phyloP scores from a whole-genome alignment of 1,140 invertebrate species.

The Zophobas morio region DNA sequence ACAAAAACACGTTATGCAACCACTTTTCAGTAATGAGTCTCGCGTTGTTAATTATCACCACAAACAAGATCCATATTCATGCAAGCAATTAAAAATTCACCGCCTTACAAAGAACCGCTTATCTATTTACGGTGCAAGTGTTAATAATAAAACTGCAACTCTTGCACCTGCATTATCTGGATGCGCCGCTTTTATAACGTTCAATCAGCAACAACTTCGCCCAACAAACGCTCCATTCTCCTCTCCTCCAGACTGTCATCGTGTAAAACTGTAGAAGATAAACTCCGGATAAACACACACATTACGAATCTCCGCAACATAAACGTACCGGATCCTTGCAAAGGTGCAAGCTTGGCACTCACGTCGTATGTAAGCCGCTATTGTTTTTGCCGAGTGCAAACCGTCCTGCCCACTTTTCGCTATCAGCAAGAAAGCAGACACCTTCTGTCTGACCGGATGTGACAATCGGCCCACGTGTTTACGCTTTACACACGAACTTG shows the following conservation, averaged over 20 bases:
- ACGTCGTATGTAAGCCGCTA: constrained; percentile 36
- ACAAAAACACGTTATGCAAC: too few species aligned
- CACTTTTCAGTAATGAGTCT: too few species aligned
- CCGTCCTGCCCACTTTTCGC: constrained; percentile 50
- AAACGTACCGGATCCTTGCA: constrained; percentile 35
- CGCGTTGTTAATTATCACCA: too few species aligned
- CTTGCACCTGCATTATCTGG: constrained; percentile 9
- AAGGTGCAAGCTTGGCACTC: constrained; percentile 40
- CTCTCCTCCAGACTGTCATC: constrained; percentile 15
- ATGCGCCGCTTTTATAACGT: neutral
- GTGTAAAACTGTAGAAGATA: constrained; percentile 27
- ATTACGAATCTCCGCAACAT: constrained; percentile 36
- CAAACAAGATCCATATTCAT: constrained; percentile 8
- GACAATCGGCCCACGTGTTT: constrained; percentile 49
- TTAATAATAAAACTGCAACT: constrained; percentile 34
- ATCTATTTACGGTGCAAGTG: neutral
- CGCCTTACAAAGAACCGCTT: constrained; percentile 24
- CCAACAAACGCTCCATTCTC: constrained; percentile 30
- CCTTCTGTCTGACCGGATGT: constrained; percentile 55
- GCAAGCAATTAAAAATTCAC: constrained; percentile 18
- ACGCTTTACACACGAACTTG: constrained; percentile 29
- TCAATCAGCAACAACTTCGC: neutral
- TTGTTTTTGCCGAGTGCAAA: constrained; percentile 55
- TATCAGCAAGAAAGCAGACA: constrained; percentile 54
- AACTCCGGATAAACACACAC: constrained; percentile 35